phyloP scores from a whole-genome alignment of 30 jellyfish, hydroid and myxozoan species.

The Aurelia sp. region DNA sequence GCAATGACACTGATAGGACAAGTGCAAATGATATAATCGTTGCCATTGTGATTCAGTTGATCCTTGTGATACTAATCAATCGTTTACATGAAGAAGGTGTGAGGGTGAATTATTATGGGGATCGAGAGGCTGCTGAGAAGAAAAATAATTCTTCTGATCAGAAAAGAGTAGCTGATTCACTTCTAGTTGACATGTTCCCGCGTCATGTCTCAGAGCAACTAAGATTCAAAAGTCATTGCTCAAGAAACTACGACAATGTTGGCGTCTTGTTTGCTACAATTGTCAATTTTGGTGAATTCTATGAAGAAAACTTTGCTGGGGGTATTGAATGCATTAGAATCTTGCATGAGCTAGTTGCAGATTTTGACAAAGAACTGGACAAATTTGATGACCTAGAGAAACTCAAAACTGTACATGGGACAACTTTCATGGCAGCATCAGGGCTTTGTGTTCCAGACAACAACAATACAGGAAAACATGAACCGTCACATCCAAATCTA shows the following conservation, averaged over 20 bases:
- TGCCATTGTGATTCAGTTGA: conserved; percentile 75
- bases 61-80: conserved; percentile 79
- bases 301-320: conserved; percentile 97
- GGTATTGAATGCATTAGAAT: conserved; percentile 98
- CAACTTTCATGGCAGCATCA: conserved; percentile 99
- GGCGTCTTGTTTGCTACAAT: conserved; percentile 98
- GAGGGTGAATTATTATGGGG: conserved; percentile 98
- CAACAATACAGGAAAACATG: conserved; percentile 11
- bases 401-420: conserved; percentile 98
- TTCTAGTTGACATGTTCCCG: conserved; percentile 95
- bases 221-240: conserved; percentile 87
- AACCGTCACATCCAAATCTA: conserved; percentile 67
- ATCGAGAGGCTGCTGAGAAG: conserved; percentile 99
- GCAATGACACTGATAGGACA: conserved; percentile 14
- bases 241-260: conserved; percentile 94
- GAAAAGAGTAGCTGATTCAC: conserved; percentile 98
- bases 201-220: conserved; percentile 99
- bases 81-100: conserved; percentile 98
- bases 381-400: conserved; percentile 97
- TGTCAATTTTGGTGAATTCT: conserved; percentile 94
- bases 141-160: conserved; percentile 93
- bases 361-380: conserved; percentile 93
- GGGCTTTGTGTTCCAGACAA: conserved; percentile 79
- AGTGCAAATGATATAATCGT: conserved; percentile 79
- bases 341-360: conserved; percentile 97